These are phyloP conservation scores for Neotoma lepida DNA, from an alignment of 2,113 vertebrate species.

Conservation along the genomic window DNA sequence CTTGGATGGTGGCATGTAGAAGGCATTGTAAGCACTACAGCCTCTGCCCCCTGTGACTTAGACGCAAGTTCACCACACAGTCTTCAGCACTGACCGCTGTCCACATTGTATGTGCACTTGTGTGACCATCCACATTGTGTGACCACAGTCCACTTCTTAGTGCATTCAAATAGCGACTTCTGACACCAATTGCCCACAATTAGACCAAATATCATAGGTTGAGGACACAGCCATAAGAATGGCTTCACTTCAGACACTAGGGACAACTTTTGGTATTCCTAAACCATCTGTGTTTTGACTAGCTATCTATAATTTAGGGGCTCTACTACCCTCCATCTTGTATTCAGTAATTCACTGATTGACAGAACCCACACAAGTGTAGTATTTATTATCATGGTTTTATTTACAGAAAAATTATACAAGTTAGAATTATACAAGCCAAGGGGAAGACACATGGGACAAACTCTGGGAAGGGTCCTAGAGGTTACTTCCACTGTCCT, in stretches of 20 bases:
- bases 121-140: background rate
- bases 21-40: background rate
- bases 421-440: slow-evolving; percentile 8
- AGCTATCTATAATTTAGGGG: background rate
- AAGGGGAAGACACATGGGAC: background rate
- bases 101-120: background rate
- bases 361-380: background rate
- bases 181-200: background rate
- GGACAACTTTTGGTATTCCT: background rate
- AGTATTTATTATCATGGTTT: background rate
- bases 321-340: background rate
- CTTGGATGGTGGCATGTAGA: background rate
- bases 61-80: background rate
- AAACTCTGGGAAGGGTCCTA: background rate
- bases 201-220: background rate
- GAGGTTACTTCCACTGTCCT: background rate
- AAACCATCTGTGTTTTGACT: background rate
- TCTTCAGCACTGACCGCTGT: background rate
- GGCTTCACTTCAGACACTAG: background rate
- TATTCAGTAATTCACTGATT: background rate
- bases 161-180: background rate
- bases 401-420: background rate
- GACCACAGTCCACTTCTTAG: background rate
- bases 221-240: background rate
- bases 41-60: background rate